A percentile compares a stretch with the other conserved stretches of the same genome.
Conservation (phyloP, 2,888 invertebrate genomes). For the Mermis nigrescens region DNA sequence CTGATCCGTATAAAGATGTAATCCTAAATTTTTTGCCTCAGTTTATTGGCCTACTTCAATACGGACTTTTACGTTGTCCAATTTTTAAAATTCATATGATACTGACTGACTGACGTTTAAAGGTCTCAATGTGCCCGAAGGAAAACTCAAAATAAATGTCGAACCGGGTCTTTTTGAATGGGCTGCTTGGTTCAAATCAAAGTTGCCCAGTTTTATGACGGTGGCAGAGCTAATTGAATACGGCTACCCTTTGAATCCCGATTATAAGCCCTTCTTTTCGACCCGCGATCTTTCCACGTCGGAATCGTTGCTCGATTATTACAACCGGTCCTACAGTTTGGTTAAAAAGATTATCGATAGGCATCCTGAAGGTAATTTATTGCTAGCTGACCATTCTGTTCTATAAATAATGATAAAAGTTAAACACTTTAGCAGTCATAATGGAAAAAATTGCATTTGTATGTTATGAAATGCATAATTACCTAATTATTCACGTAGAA, state of each 20-base stretch:
- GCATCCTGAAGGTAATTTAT: neutral
- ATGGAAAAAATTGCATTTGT: too few relatives aligned
- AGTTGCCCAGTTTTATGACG: conserved; percentile 57
- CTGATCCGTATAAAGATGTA: too few relatives aligned
- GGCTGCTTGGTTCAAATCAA: conserved; percentile 67
- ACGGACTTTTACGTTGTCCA: too few relatives aligned
- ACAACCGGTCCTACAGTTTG: conserved; percentile 44
- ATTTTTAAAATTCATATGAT: too few relatives aligned
- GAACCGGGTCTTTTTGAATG: conserved; percentile 86
- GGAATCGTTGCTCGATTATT: conserved; percentile 50
- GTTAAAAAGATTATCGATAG: conserved; percentile 41
- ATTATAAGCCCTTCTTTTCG: conserved; percentile 46
- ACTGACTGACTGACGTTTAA: too few relatives aligned
- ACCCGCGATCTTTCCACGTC: conserved; percentile 31
- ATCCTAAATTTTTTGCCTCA: too few relatives aligned
- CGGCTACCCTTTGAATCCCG: conserved; percentile 54
- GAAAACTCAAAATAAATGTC: conserved; percentile 47
- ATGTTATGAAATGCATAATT: too few relatives aligned
- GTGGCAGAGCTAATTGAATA: conserved; percentile 38
- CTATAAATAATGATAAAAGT: too few relatives aligned
- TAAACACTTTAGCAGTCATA: too few relatives aligned
- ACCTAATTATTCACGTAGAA: too few relatives aligned
- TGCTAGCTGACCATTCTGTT: too few relatives aligned
- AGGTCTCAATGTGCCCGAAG: neutral
- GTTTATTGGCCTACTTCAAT: too few relatives aligned